A percentile compares a stretch with the other conserved stretches of the same genome.
Evolutionary conservation across 2,113 vertebrate species (phyloP).

Genomic region (Prunella himalayana): DNA sequence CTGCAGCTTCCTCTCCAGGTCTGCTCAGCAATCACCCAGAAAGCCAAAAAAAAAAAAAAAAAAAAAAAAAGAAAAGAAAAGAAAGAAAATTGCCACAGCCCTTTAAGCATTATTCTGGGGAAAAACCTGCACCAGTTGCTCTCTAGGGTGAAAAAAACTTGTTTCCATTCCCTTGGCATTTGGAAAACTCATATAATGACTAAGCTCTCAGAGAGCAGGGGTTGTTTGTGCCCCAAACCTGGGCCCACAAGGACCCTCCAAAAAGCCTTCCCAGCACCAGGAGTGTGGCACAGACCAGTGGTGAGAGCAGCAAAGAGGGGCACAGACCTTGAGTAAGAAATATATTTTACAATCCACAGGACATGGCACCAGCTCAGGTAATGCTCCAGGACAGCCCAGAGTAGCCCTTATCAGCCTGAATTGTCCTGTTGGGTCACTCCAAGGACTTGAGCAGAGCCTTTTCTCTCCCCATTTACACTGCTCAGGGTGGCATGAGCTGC

Average conservation of each 20-base stretch:
- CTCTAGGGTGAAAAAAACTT: not conserved
- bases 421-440: not conserved
- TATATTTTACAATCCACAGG: not conserved
- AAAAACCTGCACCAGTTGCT: not conserved
- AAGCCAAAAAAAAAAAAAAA: not conserved
- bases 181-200: accelerated
- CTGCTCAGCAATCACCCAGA: not conserved
- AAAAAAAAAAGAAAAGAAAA: not conserved
- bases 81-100: not conserved
- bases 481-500: not conserved
- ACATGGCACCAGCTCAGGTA: not conserved
- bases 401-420: not conserved
- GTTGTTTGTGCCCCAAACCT: not conserved
- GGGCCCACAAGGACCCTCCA: not conserved
- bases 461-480: not conserved
- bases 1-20: not conserved
- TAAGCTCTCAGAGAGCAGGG: not conserved
- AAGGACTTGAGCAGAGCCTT: not conserved
- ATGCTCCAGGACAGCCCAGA: not conserved
- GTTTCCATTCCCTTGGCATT: not conserved
- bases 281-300: not conserved
- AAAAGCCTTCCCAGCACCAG: not conserved
- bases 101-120: not conserved
- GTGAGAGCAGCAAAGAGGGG: not conserved
- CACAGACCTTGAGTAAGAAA: not conserved